These are phyloP conservation scores for Phymanthus crucifer DNA, from an alignment of 92 coral and sea anemone species.

Conservation along the genomic window DNA sequence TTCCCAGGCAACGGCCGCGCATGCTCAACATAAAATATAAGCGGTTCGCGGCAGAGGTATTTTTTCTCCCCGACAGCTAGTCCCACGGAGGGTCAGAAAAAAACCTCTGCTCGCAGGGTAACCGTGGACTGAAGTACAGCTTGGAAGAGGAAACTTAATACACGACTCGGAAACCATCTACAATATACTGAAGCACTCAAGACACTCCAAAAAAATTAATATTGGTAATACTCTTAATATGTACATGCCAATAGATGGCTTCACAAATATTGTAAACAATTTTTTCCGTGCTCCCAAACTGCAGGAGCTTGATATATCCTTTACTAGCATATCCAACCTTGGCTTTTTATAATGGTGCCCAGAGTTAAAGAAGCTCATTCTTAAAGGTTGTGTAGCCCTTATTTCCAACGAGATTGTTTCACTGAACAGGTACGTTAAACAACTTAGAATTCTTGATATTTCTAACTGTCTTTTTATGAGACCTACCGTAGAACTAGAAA, in stretches of 20 bases:
- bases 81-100: no score
- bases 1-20: no score
- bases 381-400: constrained; percentile 1
- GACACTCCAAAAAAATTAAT: neutral
- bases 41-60: no score
- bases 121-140: neutral
- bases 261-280: neutral
- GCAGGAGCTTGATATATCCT: constrained; percentile 15
- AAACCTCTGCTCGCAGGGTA: no score
- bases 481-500: constrained; percentile 5
- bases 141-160: neutral
- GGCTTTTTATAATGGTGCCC: constrained; percentile 7
- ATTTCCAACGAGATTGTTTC: neutral
- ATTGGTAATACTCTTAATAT: neutral
- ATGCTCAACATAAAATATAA: no score
- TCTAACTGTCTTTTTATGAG: neutral
- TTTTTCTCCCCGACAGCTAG: no score
- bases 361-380: constrained; percentile 11
- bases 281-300: constrained; percentile 10
- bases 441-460: constrained; percentile 7
- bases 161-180: neutral
- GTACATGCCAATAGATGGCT: constrained; percentile 7
- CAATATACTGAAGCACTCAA: neutral
- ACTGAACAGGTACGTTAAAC: neutral
- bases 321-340: neutral